Evolutionary conservation across 2,113 vertebrate genomes (phyloP).

Genomic region (Lota lota): DNA sequence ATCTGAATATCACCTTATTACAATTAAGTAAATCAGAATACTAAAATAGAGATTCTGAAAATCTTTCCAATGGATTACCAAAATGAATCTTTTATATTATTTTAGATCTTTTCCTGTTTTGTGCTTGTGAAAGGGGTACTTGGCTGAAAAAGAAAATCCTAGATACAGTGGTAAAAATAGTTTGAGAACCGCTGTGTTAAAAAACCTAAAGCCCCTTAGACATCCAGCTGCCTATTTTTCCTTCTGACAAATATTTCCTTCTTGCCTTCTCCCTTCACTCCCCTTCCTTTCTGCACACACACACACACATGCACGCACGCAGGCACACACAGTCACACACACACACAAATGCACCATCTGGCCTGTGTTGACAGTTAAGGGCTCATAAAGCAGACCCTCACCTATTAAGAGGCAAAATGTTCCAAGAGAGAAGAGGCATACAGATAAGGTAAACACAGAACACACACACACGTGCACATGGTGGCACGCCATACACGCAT

Average conservation of each 20-base stretch:
- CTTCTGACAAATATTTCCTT: constrained; percentile 67
- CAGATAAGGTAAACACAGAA: constrained; percentile 21
- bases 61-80: no score
- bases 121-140: no score
- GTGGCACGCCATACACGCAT: background rate
- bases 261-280: constrained; percentile 32
- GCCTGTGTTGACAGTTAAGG: constrained; percentile 56
- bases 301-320: constrained; percentile 24
- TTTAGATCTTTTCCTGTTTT: no score
- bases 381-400: constrained; percentile 61
- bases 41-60: no score
- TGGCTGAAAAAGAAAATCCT: no score
- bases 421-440: constrained; percentile 11
- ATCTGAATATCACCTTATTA: no score
- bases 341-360: constrained; percentile 57
- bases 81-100: no score
- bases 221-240: constrained; percentile 56
- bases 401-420: constrained; percentile 37
- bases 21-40: no score
- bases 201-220: constrained; percentile 45
- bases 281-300: constrained; percentile 3
- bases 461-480: constrained; percentile 4
- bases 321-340: constrained; percentile 18
- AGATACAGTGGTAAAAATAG: no score
- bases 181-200: constrained; percentile 11